Percentiles rank a stretch among this genome's conserved stretches.
Evolutionary conservation across 2,797 vertebrate species (phyloP).

Genomic region (Chiloscyllium punctatum): DNA sequence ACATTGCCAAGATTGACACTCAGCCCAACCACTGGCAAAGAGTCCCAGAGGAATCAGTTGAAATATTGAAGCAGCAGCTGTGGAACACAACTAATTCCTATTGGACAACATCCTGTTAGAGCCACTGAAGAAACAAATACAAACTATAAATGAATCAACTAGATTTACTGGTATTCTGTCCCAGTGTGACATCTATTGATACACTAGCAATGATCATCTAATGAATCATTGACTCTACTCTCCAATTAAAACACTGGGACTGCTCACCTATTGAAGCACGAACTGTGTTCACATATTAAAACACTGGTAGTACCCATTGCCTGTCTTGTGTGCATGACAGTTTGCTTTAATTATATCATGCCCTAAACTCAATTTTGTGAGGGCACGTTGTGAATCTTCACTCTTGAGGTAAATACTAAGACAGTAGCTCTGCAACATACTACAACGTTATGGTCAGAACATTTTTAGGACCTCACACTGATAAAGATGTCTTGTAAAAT

Average conservation of each 20-base stretch:
- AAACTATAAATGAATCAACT: background rate
- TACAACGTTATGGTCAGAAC: background rate
- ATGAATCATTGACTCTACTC: background rate
- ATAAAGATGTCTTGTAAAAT: background rate
- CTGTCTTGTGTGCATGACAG: background rate
- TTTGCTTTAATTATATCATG: background rate
- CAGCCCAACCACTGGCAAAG: background rate
- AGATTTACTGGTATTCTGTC: background rate
- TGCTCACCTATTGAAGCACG: background rate
- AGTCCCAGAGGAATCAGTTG: background rate
- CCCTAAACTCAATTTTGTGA: background rate
- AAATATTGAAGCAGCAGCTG: background rate
- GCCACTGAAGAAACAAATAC: background rate
- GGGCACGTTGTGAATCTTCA: background rate
- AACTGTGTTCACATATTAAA: no score
- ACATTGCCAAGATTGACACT: background rate
- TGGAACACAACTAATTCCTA: background rate
- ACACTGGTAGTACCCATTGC: background rate
- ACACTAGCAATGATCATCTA: background rate
- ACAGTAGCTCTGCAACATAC: background rate
- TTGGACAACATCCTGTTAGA: background rate
- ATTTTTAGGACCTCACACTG: background rate
- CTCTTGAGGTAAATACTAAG: background rate
- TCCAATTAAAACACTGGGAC: background rate
- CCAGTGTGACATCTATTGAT: background rate